Conservation (phyloP, 2,888 invertebrate species). For the Diadromus collaris region DNA sequence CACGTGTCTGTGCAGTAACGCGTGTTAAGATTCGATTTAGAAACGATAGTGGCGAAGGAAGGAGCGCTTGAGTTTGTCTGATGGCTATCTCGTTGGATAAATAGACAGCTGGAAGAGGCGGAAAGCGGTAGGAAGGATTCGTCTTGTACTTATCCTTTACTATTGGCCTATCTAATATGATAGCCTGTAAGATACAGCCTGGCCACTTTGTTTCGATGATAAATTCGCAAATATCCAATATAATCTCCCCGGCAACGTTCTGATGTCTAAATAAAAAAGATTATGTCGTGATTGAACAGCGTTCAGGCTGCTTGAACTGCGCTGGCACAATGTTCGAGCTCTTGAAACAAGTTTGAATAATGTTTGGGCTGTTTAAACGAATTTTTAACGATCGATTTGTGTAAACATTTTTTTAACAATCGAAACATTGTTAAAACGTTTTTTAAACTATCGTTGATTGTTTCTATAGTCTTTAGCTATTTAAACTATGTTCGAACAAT, state of each 20-base stretch:
- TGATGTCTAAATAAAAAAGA: neutral
- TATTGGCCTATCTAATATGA: conserved; percentile 12
- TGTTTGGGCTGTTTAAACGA: neutral
- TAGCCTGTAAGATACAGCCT: neutral
- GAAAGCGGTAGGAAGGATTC: conserved; percentile 28
- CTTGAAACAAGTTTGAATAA: neutral
- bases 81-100: conserved; percentile 32
- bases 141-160: conserved; percentile 6
- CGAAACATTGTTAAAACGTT: too few relatives aligned
- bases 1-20: conserved; percentile 19
- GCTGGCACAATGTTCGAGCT: neutral
- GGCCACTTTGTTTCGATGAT: conserved; percentile 1
- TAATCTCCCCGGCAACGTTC: neutral
- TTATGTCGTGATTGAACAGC: neutral
- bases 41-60: conserved; percentile 28
- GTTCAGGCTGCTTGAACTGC: neutral
- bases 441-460: too few relatives aligned
- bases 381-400: neutral
- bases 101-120: conserved; percentile 29
- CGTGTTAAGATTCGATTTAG: conserved; percentile 27
- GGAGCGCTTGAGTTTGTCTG: conserved; percentile 23
- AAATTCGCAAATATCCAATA: conserved; percentile 4
- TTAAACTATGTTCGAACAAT: too few relatives aligned
- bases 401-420: too few relatives aligned
- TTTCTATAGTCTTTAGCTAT: too few relatives aligned